Base-by-base conservation (phyloP, 2,797 vertebrate genomes). In the Phrynocephalus guinanensis region DNA sequence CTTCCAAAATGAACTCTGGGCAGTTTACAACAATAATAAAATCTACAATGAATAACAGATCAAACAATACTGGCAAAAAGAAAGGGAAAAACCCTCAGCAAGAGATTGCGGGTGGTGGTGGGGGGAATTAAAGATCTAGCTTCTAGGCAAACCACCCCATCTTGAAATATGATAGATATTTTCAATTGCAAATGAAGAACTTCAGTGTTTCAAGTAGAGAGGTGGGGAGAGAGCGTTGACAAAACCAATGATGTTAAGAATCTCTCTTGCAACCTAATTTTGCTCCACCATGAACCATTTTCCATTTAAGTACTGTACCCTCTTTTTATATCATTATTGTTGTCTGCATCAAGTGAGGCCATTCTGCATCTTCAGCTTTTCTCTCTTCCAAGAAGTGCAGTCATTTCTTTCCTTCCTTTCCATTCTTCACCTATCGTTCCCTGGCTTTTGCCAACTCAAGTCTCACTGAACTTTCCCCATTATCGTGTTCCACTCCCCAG, bases 311-410 rank as follows among this genome's bases (percentile, higher is more conserved):
- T 30, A 8, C 20, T 44, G 38, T 44, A 44, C 38, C 8, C 73
- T 48, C 20, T 18, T 63, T 63, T 63, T 18, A 15, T 18, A 1
- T 18, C 16, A 63, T 18, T 16, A 82, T 92, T 10, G 85, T 90
- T 95, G 93, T 95, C 91, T 92, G 88, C 75, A 1, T 96, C 95
- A 96, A 94, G 95, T 97, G 96, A 96, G 96, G 96, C 90, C 91
- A 92, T 94, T 92, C 92, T 91, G 95, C 95, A 95, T 94, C 77
- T 3, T 93, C 88, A 95, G 92, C 85, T 92, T 95, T 95, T 91
- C 94, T 92, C 94, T 92, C 88, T 93, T 90, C 91, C 85, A 86
- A 92, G 90, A 94, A 92, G 88, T n/a, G n/a, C 93, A 96, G 96
- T 96, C 95, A 95, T 88, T 95, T 93, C 93, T 94, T 97, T 97